Conservation (phyloP, 1,140 invertebrate genomes). For the Plodia interpunctella region DNA sequence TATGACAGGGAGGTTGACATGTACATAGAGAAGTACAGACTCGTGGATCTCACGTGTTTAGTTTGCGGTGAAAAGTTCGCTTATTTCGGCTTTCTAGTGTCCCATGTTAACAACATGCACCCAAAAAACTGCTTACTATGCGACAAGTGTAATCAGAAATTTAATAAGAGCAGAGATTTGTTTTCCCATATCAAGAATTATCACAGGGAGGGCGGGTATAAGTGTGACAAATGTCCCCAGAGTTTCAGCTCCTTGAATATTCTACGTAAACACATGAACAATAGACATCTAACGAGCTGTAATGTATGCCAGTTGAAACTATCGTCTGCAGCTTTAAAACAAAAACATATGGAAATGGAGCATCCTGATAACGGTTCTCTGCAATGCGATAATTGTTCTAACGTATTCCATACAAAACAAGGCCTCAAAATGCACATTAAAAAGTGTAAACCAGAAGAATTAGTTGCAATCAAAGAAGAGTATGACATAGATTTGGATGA, state of each 20-base stretch:
- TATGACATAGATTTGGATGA: constrained; percentile 51
- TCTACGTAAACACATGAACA: constrained; percentile 58
- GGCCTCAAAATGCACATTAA: constrained; percentile 59
- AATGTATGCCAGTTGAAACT: constrained; percentile 54
- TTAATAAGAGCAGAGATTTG: constrained; percentile 63
- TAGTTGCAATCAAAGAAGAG: constrained; percentile 48
- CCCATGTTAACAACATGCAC: constrained; percentile 59
- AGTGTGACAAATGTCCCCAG: constrained; percentile 52
- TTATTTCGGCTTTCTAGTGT: constrained; percentile 64
- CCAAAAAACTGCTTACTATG: constrained; percentile 62
- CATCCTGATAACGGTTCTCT: constrained; percentile 61
- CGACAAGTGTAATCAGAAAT: constrained; percentile 64
- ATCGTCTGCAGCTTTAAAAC: constrained; percentile 54
- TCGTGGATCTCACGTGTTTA: constrained; percentile 49
- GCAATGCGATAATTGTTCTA: constrained; percentile 58
- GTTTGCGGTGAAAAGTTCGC: constrained; percentile 53
- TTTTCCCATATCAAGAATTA: constrained; percentile 69
- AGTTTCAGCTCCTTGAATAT: constrained; percentile 59
- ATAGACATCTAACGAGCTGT: constrained; percentile 57
- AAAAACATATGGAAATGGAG: constrained; percentile 60
- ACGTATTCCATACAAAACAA: constrained; percentile 63
- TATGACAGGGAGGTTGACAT: constrained; percentile 58
- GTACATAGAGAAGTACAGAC: constrained; percentile 56
- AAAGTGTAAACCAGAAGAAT: constrained; percentile 53
- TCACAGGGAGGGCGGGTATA: constrained; percentile 61